A percentile compares a stretch with the other conserved stretches of the same genome.
Conservation (phyloP, 1,140 invertebrate species). For the Anthonomus grandis region DNA sequence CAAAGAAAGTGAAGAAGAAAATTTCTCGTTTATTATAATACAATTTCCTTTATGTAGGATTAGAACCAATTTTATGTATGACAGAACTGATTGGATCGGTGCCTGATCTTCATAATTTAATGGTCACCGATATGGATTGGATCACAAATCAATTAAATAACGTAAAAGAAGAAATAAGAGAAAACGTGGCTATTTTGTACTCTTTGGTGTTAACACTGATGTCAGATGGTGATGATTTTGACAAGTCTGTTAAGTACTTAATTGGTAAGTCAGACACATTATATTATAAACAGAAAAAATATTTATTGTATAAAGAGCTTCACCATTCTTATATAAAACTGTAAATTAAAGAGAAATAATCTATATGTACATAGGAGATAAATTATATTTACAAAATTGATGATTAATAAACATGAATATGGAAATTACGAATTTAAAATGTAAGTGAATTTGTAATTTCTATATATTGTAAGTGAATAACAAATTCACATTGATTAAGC, state of each 20-base stretch:
- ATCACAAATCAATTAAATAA: constrained; percentile 62
- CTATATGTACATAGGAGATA: too few relatives aligned
- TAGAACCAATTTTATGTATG: constrained; percentile 65
- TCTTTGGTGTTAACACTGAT: constrained; percentile 56
- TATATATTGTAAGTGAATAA: too few relatives aligned
- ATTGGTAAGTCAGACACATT: constrained; percentile 44
- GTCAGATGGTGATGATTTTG: constrained; percentile 53
- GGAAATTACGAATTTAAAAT: too few relatives aligned
- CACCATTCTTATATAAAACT: too few relatives aligned
- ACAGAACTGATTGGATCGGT: constrained; percentile 71
- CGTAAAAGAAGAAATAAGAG: constrained; percentile 72
- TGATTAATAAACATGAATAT: too few relatives aligned
- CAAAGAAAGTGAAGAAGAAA: too few relatives aligned
- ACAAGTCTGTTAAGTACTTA: constrained; percentile 55
- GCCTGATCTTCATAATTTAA: constrained; percentile 46
- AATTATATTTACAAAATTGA: too few relatives aligned
- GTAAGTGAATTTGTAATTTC: too few relatives aligned
- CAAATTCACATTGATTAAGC: too few relatives aligned
- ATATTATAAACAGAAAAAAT: too few relatives aligned
- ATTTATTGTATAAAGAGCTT: too few relatives aligned
- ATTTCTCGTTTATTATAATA: background rate
- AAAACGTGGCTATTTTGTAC: constrained; percentile 65
- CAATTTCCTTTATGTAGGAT: constrained; percentile 49
- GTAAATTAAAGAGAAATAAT: too few relatives aligned
- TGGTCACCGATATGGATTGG: constrained; percentile 54